Base-by-base conservation (phyloP, 2,113 vertebrate genomes). In the Salvelinus sp. region DNA sequence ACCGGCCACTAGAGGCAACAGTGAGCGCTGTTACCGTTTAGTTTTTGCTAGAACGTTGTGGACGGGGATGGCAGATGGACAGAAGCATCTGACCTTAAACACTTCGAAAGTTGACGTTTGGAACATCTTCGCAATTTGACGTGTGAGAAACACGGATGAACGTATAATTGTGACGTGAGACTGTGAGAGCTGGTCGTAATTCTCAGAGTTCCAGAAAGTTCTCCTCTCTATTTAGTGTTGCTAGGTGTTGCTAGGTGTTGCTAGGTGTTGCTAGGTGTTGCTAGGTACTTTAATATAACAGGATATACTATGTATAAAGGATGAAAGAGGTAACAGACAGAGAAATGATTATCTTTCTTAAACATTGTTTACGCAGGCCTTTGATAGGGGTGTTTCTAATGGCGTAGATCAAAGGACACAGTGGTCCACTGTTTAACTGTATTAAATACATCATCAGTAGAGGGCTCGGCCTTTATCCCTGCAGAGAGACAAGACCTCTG, bases 291-390 rank as follows among this genome's bases (percentile, higher is more conserved):
- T 10, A 22, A 22, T 62, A 62, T 2, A 6, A 62, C n/a, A 62
- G 79, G 30, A 78, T 79, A 77, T 81, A 23, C 18, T 5, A 82
- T 90, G 79, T 90, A 90, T 87, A 88, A 90, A 84, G 83, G 67
- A 91, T 88, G 85, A 90, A 86, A 81, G 81, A 60, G 74, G 85
- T 89, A 82, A 88, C 79, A 85, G 88, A 88, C 85, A 82, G 82
- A 82, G 83, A 79, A 88, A 90, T 87, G 83, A 89, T 89, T 89
- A 84, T 76, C 78, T 89, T 89, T 88, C 85, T 89, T 89, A 88
- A 90, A 89, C 82, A 83, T 86, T 72, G 79, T 86, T 91, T 89
- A 90, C 76, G 70, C 86, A 86, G 76, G 18, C 76, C 79, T 57
- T 85, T 82, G 83, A 85, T 85, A 74, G 71, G 3, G 73, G 72